phyloP scores from a whole-genome alignment of 2,888 invertebrate genomes.

The Oligia fasciuncula region DNA sequence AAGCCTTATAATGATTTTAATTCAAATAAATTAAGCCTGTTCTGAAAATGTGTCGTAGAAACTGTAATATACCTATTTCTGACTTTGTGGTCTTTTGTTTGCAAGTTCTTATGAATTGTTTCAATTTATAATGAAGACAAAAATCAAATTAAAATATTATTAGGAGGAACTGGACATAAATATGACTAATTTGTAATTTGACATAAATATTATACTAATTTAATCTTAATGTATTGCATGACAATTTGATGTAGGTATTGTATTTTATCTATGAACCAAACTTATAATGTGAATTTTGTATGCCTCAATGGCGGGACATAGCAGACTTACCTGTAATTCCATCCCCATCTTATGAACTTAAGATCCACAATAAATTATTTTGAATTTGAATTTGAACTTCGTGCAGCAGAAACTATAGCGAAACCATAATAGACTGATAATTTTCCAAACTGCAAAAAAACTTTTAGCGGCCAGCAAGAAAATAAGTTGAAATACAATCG shows the following conservation, averaged over 20 bases:
- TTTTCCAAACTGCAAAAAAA: slow-evolving; percentile 43
- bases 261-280: no score
- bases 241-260: no score
- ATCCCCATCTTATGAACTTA: no score
- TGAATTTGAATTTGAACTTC: not conserved
- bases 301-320: no score
- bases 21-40: not conserved
- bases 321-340: no score
- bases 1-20: slow-evolving; percentile 4
- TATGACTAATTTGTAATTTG: no score
- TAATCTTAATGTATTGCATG: no score
- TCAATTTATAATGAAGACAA: not conserved
- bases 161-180: not conserved
- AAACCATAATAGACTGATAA: slow-evolving; percentile 44
- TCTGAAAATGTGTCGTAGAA: not conserved
- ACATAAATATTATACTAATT: no score
- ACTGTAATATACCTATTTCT: not conserved
- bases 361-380: no score
- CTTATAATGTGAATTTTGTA: no score
- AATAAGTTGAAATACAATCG: slow-evolving; percentile 55
- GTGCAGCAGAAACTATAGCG: not conserved
- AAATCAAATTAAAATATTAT: slow-evolving; percentile 18
- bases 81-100: not conserved
- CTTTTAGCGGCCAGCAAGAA: slow-evolving; percentile 17
- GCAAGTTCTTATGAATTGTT: not conserved